Evolutionary conservation across 1,140 invertebrate species (phyloP), one percentile per base, ranked within the genome.

Genomic region (Caenorhabditis latens): DNA sequence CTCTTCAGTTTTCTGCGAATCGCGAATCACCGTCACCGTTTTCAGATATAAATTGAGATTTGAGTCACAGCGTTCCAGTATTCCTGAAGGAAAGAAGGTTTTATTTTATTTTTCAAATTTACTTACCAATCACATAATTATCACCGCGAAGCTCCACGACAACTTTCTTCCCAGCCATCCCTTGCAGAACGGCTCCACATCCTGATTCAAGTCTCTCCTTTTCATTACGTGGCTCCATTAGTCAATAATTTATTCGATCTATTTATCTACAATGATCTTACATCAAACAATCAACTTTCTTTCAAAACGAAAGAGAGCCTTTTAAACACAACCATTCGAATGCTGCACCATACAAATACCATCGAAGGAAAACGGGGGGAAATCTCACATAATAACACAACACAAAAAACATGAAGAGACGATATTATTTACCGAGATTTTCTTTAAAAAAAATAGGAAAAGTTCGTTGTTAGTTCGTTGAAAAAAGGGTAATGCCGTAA

Each of bases 341-440:
- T 32, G 32, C n/a, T 71, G 67, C 67, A 71, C 67, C 67, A 71
- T 71, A 46, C 67, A 71, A 48, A 71, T 71, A 71, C 67, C 67
- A 48, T 50, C 71, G 71, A 53, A 50, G 42, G 19, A 43, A 32
- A 50, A 79, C 43, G 67, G 43, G 50, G 32, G 63, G 43, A 75
- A 48, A 75, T 75, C 43, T 75, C 21, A 75, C 67, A 53, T 24
- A 79, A 19, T n/a, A 79, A 50, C 43, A 79, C 43, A 79, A 79
- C 71, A 71, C 67, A 46, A 71, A 46, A 43, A 65, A 14, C 14
- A 21, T 11, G 32, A 19, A 8, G 42, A 71, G 67, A 24, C 55
- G 79, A 53, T 55, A 83, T 58, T 83, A 58, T 83, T 58, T 83
- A 58, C 79, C 24, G 48, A 55, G 79, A 24, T 55, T 55, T 83